Conservation (phyloP, 1,140 invertebrate genomes). For the Aplysia californica region DNA sequence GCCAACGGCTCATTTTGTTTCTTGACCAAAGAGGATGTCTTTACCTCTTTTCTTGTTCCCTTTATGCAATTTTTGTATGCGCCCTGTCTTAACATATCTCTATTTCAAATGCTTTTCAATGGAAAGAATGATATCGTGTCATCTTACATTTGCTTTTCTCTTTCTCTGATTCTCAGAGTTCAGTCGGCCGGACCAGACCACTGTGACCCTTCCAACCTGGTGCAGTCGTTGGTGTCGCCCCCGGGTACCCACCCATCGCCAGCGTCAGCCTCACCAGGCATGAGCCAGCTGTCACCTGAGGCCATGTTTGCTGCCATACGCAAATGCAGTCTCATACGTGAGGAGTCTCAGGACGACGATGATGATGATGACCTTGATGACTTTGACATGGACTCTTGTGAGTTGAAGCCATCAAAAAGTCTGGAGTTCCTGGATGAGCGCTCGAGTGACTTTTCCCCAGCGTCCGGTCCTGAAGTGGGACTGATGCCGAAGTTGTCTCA, state of each 20-base stretch:
- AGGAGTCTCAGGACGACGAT: constrained; percentile 57
- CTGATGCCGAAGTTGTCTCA: neutral
- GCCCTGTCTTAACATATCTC: too few relatives aligned
- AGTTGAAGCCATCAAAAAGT: constrained; percentile 52
- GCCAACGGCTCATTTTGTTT: too few relatives aligned
- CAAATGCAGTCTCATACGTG: constrained; percentile 60
- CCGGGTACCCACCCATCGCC: constrained; percentile 69
- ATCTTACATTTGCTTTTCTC: too few relatives aligned
- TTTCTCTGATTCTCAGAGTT: neutral
- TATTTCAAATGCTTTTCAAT: too few relatives aligned
- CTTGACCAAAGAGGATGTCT: too few relatives aligned
- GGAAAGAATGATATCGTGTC: too few relatives aligned
- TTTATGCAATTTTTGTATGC: too few relatives aligned
- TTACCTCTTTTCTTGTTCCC: too few relatives aligned
- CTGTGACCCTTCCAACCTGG: constrained; percentile 51
- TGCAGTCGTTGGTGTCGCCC: constrained; percentile 72
- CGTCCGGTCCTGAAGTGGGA: constrained; percentile 37
- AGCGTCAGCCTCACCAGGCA: constrained; percentile 16
- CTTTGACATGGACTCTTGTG: constrained; percentile 39
- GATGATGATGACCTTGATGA: constrained; percentile 48
- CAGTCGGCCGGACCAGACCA: constrained; percentile 23
- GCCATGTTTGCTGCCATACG: constrained; percentile 23
- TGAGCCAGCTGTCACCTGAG: constrained; percentile 21
- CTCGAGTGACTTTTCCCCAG: constrained; percentile 39
- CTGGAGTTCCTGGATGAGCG: constrained; percentile 55